phyloP scores from a whole-genome alignment of 2,797 vertebrate species.

The Thaleichthys pacificus region DNA sequence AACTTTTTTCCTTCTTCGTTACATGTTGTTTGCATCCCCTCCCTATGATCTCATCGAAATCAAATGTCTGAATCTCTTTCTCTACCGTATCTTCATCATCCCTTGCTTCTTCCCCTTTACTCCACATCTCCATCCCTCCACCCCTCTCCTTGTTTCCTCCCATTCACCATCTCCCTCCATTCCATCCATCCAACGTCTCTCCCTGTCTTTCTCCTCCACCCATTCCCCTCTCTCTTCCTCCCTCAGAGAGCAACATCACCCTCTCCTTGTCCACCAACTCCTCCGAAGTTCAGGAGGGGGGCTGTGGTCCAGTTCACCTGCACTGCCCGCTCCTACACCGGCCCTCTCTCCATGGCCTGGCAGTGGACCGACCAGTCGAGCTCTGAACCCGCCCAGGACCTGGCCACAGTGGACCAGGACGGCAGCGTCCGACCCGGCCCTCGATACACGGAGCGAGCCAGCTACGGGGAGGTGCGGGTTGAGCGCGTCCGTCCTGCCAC shows the following conservation, averaged over 20 bases:
- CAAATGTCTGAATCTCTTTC: constrained; percentile 51
- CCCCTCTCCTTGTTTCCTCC: not conserved
- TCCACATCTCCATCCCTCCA: constrained; percentile 23
- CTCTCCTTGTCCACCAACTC: constrained; percentile 85
- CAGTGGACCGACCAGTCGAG: constrained; percentile 82
- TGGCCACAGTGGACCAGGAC: constrained; percentile 84
- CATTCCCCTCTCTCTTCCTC: not conserved
- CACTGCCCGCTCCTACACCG: constrained; percentile 74
- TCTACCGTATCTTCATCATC: constrained; percentile 49
- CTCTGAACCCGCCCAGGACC: constrained; percentile 73
- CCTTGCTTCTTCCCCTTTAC: not conserved
- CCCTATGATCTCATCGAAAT: not conserved
- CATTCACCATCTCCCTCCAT: not conserved
- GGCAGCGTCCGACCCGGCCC: constrained; percentile 72
- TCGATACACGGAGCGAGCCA: constrained; percentile 56
- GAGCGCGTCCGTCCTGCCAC: constrained; percentile 67
- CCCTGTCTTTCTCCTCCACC: not conserved
- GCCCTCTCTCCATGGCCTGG: constrained; percentile 86
- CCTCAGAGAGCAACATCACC: constrained; percentile 90
- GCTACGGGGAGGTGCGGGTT: constrained; percentile 64
- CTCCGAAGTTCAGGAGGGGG: constrained; percentile 86
- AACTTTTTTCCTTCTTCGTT: too few relatives aligned
- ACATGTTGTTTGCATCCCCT: not conserved
- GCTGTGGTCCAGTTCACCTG: constrained; percentile 86
- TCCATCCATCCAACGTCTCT: not conserved